Evolutionary conservation across 92 coral and sea anemone species (phyloP), one percentile per base, ranked within the genome.

Genomic region (Porites lobata): DNA sequence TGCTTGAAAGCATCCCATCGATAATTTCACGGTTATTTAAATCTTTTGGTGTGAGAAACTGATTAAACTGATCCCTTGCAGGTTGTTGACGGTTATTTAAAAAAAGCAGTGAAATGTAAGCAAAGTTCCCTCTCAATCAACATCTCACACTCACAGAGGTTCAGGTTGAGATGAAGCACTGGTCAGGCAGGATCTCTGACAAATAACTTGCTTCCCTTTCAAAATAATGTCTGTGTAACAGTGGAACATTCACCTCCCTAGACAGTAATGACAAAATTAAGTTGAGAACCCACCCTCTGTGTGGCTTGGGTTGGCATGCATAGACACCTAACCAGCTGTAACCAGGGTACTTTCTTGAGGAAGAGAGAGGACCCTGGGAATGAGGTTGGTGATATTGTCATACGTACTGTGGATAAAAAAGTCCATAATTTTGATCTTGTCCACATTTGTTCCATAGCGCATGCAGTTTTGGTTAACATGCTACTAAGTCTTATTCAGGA

Each of bases 81-180:
- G 26, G 26, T 24, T 24, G 26, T 24, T 73, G 78, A 73, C 38
- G 50, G 78, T 73, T 73, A 73, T 73, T n/a, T 26, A 73, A 73
- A n/a, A 73, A 73, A 29, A 24, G 78, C 78, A 73, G 78, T 73
- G 78, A 73, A 73, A 73, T 73, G 32, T 73, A 22, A 73, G 47
- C 50, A 73, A 73, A 73, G 78, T 73, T 73, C 78, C 78, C 26
- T 73, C 78, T 29, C 78, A 73, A 73, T 73, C 78, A 73, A n/a
- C 78, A 22, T 26, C 78, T 29, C 78, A 73, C 26, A 24, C 26
- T 24, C 26, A 24, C 26, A 24, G 26, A 24, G 26, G 1, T 24
- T 24, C 26, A 24, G 26, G 26, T 24, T 24, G 26, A 59, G 65
- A 59, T 24, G 26, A 24, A 24, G 26, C 26, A 24, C 26, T 24